Evolutionary conservation across 2,888 invertebrate genomes (phyloP), one percentile per base, ranked within the genome.

Genomic region (Hesperia comma): DNA sequence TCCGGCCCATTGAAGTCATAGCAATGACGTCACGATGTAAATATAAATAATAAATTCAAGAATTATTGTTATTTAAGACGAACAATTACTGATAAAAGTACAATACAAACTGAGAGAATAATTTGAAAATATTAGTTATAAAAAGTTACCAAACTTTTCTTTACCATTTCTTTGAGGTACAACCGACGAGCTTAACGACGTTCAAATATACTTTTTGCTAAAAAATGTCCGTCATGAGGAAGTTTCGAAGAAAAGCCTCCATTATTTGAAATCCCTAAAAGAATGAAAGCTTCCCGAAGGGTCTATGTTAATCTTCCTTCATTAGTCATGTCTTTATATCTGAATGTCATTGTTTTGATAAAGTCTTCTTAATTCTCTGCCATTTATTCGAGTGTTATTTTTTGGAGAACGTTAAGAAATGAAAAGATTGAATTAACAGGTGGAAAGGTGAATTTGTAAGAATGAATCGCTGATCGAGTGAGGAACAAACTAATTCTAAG

Each of bases 261-360:
- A 77, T 82, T 80, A 79, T 79, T 77, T 77, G 68, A 70, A 73
- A 73, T 75, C 73, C 77, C 76, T 71, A 73, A 82, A 79, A 81
- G 78, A 79, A 80, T 79, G 79, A 81, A 83, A 80, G 80, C 76
- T 75, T 72, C 75, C 69, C 72, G 73, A 76, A 77, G 75, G 77
- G 78, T 77, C 76, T 73, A 76, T 76, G 78, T 78, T 82, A 80
- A 85, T 82, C 79, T 81, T 71, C 76, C 73, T 79, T 81, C 84
- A 83, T 83, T 82, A 83, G 80, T 83, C 82, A 82, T 74, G 79
- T 76, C 76, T 77, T 78, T 82, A 77, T 79, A 75, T 74, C 72
- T 75, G 69, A 77, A 78, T 77, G 74, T 76, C 78, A 75, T 77
- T 77, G 77, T 66, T 66, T 66, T 66, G 54, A 66, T 60, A 58